Evolutionary conservation across 2,888 invertebrate species (phyloP).

Genomic region (Latheticus oryzae): DNA sequence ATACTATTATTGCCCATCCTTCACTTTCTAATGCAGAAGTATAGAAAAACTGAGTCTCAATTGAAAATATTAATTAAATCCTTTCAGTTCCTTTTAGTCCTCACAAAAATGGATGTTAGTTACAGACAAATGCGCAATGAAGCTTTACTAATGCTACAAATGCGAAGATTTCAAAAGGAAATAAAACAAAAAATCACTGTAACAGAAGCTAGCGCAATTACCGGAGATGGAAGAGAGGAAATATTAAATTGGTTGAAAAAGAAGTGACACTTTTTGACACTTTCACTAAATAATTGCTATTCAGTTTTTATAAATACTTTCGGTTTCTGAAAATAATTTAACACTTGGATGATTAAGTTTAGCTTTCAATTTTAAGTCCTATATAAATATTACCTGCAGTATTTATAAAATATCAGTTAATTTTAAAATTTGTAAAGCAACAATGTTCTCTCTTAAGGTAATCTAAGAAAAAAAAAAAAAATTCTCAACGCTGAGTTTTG

Average conservation of each 20-base stretch:
- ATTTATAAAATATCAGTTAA: slow-evolving; percentile 22
- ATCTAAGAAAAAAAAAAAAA: background rate
- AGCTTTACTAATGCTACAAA: slow-evolving; percentile 84
- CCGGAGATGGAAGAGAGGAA: slow-evolving; percentile 76
- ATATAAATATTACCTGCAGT: slow-evolving; percentile 29
- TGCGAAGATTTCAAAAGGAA: slow-evolving; percentile 76
- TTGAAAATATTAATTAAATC: slow-evolving; percentile 16
- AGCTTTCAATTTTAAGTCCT: slow-evolving; percentile 26
- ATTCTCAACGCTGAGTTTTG: slow-evolving; percentile 15
- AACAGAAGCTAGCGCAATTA: slow-evolving; percentile 81
- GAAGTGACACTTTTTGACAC: slow-evolving; percentile 38
- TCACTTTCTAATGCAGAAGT: slow-evolving; percentile 75
- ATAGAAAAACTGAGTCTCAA: slow-evolving; percentile 25
- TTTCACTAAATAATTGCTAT: no score
- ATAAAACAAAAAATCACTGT: slow-evolving; percentile 75
- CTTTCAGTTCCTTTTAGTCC: slow-evolving; percentile 74
- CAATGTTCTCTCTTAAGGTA: slow-evolving; percentile 40
- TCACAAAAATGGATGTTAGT: slow-evolving; percentile 88
- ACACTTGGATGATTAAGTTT: slow-evolving; percentile 21
- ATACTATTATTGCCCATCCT: slow-evolving; percentile 81
- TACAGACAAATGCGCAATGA: slow-evolving; percentile 90
- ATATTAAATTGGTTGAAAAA: slow-evolving; percentile 72
- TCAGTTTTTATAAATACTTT: slow-evolving; percentile 31
- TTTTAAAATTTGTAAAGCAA: slow-evolving; percentile 13
- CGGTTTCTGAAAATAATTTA: slow-evolving; percentile 40